Base-by-base conservation (phyloP, 2,797 vertebrate genomes). In the Lagocephalus sceleratus region DNA sequence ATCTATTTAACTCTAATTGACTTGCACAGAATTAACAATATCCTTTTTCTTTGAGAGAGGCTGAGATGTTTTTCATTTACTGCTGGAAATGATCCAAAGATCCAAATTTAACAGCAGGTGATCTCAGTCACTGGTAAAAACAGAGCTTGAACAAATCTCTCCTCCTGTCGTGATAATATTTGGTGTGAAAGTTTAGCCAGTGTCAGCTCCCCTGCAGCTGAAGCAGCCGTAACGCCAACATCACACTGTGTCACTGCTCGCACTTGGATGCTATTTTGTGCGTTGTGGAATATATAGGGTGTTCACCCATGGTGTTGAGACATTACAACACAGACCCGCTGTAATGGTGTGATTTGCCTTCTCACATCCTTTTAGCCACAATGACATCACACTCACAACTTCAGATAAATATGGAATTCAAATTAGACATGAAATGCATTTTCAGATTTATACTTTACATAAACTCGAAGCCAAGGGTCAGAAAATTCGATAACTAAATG, bases 261-360 rank as follows among this genome's bases (percentile, higher is more conserved):
- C 44, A 44, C 17, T 46, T 39, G 32, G 20, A 1, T 39, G 35
- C 20, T 25, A 45, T 16, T n/a, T 55, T 44, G 17, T 26, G 23
- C 16, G 6, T 15, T 32, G 14, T 39, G 53, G 11, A 51, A 46
- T 54, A 11, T 19, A 5, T 43, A 40, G 15, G 39, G n/a, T 17
- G 51, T 49, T 4, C 15, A 72, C n/a, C 59, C 47, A 19, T 59
- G 58, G 51, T 47, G 44, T 60, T 57, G 63, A 61, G 54, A 52
- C 55, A 73, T 69, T 12, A 26, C 50, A 54, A 52, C 48, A 42
- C n/a, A n/a, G n/a, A n/a, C 47, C 51, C 56, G 55, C 58, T 57
- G 50, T 63, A 49, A 29, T 54, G 32, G 50, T 67, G 21, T 53
- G 38, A 68, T 77, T 71, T 76, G 23, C 65, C 63, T 69, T 65